Conservation (phyloP, 2,888 invertebrate species). For the Axea sp. region DNA sequence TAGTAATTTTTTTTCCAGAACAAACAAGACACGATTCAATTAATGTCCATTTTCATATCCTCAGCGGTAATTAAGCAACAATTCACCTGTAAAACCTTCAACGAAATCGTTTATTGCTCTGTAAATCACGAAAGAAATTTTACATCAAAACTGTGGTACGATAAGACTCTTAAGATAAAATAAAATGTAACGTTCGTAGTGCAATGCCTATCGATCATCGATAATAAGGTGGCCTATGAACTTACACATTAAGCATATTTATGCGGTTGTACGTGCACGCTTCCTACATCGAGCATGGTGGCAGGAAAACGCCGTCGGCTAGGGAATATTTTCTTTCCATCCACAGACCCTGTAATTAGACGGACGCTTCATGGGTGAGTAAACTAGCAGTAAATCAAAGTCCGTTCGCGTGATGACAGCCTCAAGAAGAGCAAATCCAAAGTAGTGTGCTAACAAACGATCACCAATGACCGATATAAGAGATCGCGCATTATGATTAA, state of each 20-base stretch:
- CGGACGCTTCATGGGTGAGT: slow-evolving; percentile 76
- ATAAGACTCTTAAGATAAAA: too few relatives aligned
- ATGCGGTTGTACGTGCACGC: slow-evolving; percentile 29
- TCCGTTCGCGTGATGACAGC: slow-evolving; percentile 71
- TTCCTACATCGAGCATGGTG: slow-evolving; percentile 41
- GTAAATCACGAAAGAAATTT: slow-evolving; percentile 29
- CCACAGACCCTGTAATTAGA: slow-evolving; percentile 74
- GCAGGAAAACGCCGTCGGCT: slow-evolving; percentile 60
- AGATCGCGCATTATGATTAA: slow-evolving; percentile 33
- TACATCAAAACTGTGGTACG: too few relatives aligned
- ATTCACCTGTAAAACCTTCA: slow-evolving; percentile 7
- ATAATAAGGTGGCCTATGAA: slow-evolving; percentile 55
- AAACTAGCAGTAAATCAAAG: slow-evolving; percentile 74
- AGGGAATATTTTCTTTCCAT: slow-evolving; percentile 67
- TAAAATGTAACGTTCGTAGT: slow-evolving; percentile 42
- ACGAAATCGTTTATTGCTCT: slow-evolving; percentile 11
- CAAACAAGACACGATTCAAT: too few relatives aligned
- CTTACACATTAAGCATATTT: slow-evolving; percentile 48
- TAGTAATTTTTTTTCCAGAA: too few relatives aligned
- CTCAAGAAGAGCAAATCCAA: slow-evolving; percentile 45
- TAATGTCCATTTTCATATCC: background rate
- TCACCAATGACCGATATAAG: slow-evolving; percentile 40
- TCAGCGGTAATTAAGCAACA: slow-evolving; percentile 15
- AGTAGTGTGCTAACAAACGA: slow-evolving; percentile 41
- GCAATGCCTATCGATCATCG: slow-evolving; percentile 46